Conservation (phyloP, 1,140 invertebrate species). For the Pteromalus puparum region DNA sequence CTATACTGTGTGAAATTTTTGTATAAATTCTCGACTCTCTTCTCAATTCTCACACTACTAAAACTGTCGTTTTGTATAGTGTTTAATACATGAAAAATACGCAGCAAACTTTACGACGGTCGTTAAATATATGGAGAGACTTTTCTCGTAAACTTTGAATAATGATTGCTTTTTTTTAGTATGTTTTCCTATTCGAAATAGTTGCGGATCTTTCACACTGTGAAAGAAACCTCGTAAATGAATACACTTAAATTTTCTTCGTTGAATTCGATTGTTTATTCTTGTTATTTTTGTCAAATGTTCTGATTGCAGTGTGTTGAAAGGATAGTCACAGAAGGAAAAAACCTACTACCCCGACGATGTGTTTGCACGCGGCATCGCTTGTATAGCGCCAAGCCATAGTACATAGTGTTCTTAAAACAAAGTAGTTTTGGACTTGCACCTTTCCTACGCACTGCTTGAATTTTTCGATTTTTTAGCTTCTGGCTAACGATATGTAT, state of each 20-base stretch:
- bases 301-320: too few relatives aligned
- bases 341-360: too few relatives aligned
- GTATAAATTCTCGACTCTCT: neutral
- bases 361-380: too few relatives aligned
- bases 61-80: slow-evolving; percentile 10
- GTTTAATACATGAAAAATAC: neutral
- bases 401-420: too few relatives aligned
- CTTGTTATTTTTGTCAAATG: too few relatives aligned
- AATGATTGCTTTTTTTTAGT: slow-evolving; percentile 22
- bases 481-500: too few relatives aligned
- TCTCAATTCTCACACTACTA: neutral
- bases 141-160: slow-evolving; percentile 10
- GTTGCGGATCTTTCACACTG: neutral
- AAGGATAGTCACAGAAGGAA: too few relatives aligned
- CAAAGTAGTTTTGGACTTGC: too few relatives aligned
- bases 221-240: neutral
- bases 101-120: slow-evolving; percentile 5
- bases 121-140: slow-evolving; percentile 3
- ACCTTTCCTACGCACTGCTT: too few relatives aligned
- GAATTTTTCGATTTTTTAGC: too few relatives aligned
- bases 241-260: neutral
- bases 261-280: too few relatives aligned
- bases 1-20: neutral
- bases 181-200: neutral
- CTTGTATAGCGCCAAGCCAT: too few relatives aligned